Conservation (phyloP, 2,888 invertebrate genomes). For the Hydrotaea cyrtoneurina region DNA sequence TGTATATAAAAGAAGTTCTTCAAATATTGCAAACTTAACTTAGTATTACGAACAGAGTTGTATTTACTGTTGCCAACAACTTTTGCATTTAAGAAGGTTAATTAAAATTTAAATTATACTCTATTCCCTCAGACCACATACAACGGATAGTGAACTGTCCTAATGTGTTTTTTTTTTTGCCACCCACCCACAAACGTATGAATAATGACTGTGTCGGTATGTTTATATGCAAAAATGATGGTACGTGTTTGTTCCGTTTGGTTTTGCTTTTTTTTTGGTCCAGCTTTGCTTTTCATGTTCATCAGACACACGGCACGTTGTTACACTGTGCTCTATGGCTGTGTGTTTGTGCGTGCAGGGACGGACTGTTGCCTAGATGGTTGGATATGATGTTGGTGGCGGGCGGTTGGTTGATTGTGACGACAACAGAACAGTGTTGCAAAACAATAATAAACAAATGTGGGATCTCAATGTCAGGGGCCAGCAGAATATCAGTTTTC, state of each 20-base stretch:
- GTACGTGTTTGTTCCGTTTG: slow-evolving; percentile 29
- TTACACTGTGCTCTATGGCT: background rate
- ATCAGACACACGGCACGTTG: background rate
- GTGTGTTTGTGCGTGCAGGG: background rate
- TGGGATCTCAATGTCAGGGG: no score
- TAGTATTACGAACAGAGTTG: no score
- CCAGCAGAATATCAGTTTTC: no score
- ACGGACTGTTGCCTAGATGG: background rate
- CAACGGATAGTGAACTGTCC: background rate
- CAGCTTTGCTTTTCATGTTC: slow-evolving; percentile 7
- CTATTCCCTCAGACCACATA: no score
- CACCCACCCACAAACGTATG: slow-evolving; percentile 47
- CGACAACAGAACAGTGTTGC: background rate
- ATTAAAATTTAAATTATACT: no score
- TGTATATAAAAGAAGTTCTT: no score
- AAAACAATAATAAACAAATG: background rate
- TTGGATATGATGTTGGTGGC: background rate
- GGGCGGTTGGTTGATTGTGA: background rate
- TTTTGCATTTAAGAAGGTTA: no score
- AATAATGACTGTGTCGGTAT: slow-evolving; percentile 46
- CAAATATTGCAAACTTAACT: no score
- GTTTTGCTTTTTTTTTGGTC: background rate
- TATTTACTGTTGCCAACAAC: no score
- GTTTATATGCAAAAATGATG: slow-evolving; percentile 39
- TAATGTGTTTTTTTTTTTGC: slow-evolving; percentile 35